A percentile compares a stretch with the other conserved stretches of the same genome.
Evolutionary conservation across 1,140 invertebrate species (phyloP).

Genomic region (Gerris buenoi): DNA sequence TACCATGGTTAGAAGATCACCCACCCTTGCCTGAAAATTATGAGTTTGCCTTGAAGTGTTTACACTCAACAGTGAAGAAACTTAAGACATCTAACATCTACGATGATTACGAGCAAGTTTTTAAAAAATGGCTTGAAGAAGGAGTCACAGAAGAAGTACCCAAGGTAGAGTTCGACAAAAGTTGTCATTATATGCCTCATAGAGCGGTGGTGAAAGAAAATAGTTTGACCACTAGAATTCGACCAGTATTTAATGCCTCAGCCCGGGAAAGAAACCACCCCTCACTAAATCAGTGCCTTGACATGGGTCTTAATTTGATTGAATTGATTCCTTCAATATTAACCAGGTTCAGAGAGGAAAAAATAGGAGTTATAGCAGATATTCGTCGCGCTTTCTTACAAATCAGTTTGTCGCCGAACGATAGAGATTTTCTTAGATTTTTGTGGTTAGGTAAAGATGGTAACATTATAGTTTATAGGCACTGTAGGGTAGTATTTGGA

Average conservation of each 20-base stretch:
- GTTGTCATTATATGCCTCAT: background rate
- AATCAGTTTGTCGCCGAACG: background rate
- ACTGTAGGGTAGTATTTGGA: background rate
- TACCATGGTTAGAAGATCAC: background rate
- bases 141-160: background rate
- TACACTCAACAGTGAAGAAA: background rate
- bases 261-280: background rate
- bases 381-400: background rate
- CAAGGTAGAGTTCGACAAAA: background rate
- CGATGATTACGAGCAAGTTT: background rate
- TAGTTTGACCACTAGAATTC: background rate
- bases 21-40: background rate
- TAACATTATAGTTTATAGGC: background rate
- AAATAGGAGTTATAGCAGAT: background rate
- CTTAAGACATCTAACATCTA: background rate
- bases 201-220: background rate
- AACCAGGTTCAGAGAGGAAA: background rate
- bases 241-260: background rate
- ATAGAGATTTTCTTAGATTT: background rate
- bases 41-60: background rate
- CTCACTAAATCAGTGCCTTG: background rate
- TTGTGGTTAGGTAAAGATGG: background rate
- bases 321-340: background rate
- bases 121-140: background rate
- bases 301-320: background rate